Percentiles rank a stretch among this genome's conserved stretches.
These are phyloP conservation scores for Octonoba sinensis DNA, from an alignment of 2,888 invertebrate species.

Conservation along the genomic window DNA sequence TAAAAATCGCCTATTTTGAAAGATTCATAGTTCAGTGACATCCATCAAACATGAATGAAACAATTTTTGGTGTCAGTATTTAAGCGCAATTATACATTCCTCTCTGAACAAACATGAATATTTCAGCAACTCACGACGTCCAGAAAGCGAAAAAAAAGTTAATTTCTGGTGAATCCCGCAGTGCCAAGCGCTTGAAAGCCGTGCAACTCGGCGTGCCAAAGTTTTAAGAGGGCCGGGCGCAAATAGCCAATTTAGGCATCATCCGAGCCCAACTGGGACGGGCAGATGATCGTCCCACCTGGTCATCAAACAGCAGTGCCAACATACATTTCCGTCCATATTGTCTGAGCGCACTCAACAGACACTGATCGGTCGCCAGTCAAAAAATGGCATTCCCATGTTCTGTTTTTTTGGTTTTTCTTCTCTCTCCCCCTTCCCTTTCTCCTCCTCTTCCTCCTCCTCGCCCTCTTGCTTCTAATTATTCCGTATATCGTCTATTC, in stretches of 20 bases:
- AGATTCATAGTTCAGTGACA: too few species aligned
- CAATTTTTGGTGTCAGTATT: too few species aligned
- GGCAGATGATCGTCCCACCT: slow-evolving; percentile 41
- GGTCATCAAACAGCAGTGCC: slow-evolving; percentile 32
- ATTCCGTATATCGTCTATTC: too few species aligned
- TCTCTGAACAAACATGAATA: too few species aligned
- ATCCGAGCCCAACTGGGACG: slow-evolving; percentile 24
- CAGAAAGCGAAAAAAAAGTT: too few species aligned
- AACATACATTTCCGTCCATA: slow-evolving; percentile 52
- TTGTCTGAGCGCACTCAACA: slow-evolving; percentile 36
- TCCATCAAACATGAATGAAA: too few species aligned
- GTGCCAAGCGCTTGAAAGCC: background rate
- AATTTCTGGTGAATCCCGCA: background rate
- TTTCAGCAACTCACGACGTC: too few species aligned
- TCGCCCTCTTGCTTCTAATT: too few species aligned
- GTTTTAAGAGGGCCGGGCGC: slow-evolving; percentile 7
- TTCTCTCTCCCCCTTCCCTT: background rate
- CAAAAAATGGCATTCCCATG: background rate
- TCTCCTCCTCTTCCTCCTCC: too few species aligned
- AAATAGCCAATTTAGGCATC: slow-evolving; percentile 42
- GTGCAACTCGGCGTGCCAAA: slow-evolving; percentile 19
- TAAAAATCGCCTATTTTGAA: too few species aligned
- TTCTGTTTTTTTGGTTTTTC: slow-evolving; percentile 1
- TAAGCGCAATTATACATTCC: too few species aligned
- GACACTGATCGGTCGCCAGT: slow-evolving; percentile 16